Evolutionary conservation across 1,140 invertebrate species (phyloP).

Genomic region (Nasonia vitripennis): DNA sequence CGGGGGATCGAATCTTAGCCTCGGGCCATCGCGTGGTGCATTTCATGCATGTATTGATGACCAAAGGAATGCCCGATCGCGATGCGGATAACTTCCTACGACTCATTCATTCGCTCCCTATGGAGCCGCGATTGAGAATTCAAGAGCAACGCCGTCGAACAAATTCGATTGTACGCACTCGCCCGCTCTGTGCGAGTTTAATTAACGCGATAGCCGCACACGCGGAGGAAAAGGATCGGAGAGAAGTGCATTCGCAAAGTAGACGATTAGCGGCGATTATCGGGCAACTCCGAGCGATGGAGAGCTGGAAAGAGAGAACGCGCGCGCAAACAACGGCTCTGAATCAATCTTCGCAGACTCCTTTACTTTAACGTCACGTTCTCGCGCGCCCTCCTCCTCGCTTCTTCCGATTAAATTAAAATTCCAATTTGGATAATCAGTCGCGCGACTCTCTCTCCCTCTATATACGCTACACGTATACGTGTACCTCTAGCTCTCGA

Average conservation of each 20-base stretch:
- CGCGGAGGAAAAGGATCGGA: neutral
- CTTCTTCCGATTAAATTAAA: constrained; percentile 14
- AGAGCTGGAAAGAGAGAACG: too few species aligned
- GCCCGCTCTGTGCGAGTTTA: neutral
- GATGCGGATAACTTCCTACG: neutral
- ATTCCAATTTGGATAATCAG: constrained; percentile 19
- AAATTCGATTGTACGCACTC: neutral
- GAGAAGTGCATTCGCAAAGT: neutral
- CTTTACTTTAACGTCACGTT: neutral
- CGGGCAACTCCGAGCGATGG: neutral
- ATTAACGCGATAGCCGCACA: neutral
- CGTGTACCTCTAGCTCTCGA: too few species aligned
- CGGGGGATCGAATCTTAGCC: neutral
- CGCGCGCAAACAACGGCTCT: neutral
- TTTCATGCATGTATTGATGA: constrained; percentile 23
- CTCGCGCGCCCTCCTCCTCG: neutral
- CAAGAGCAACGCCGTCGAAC: neutral
- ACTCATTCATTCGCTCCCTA: neutral
- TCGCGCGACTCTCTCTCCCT: neutral
- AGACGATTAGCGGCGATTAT: neutral
- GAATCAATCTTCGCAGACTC: neutral
- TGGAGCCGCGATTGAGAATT: neutral
- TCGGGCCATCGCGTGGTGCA: neutral
- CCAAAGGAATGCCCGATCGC: neutral
- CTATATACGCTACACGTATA: neutral